Evolutionary conservation across 2,797 vertebrate genomes (phyloP).

Genomic region (Spinus olivaceus): DNA sequence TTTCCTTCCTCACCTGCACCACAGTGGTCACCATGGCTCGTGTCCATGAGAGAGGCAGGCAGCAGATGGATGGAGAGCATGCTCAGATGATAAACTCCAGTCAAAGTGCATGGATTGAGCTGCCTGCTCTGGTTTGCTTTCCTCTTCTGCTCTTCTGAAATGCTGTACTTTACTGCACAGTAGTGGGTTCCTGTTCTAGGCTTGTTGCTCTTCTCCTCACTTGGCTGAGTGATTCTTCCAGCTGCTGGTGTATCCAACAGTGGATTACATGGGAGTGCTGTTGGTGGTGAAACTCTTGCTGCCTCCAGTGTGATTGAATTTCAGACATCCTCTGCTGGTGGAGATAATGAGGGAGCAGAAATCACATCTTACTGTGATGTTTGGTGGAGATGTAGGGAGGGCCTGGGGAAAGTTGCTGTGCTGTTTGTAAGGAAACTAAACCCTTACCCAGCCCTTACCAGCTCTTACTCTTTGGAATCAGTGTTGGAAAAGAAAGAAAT

Average conservation of each 20-base stretch:
- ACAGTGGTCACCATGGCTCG: not conserved
- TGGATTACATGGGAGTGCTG: not conserved
- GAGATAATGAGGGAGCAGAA: not conserved
- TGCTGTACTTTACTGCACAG: not conserved
- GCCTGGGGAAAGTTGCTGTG: not conserved
- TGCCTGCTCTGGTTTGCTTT: constrained; percentile 7
- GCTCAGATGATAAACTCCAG: not conserved
- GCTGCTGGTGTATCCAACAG: not conserved
- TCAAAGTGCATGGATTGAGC: not conserved
- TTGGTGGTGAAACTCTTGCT: not conserved
- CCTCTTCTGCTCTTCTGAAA: not conserved
- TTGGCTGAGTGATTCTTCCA: not conserved
- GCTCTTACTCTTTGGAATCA: not conserved
- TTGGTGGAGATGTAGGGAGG: not conserved
- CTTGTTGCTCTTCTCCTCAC: not conserved
- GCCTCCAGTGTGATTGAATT: not conserved
- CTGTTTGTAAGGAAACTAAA: not conserved
- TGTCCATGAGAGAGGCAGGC: not conserved
- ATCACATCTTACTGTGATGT: not conserved
- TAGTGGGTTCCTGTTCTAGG: not conserved
- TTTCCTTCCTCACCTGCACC: not conserved
- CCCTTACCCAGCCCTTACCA: not conserved
- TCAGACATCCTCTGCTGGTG: not conserved
- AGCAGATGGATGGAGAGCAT: not conserved
- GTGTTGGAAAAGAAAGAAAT: not conserved